Percentiles rank a stretch among this genome's conserved stretches.
phyloP scores from a whole-genome alignment of 2,888 invertebrate genomes.

The Escarpia spicata region DNA sequence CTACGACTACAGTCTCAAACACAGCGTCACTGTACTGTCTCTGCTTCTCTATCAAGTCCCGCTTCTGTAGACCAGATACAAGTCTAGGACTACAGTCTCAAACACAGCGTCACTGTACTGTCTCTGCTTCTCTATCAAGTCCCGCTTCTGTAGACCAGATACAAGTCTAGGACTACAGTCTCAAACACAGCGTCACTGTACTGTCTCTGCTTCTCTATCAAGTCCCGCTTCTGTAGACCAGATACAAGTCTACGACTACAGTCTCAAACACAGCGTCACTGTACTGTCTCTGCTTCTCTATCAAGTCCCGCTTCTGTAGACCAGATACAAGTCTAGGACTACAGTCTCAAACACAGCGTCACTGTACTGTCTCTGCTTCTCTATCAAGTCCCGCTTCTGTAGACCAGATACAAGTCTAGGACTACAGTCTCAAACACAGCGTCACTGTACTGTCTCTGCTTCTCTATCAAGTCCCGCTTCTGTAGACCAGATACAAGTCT shows the following conservation, averaged over 20 bases:
- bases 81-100: too few relatives aligned
- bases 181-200: background rate
- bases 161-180: too few relatives aligned
- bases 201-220: background rate
- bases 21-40: background rate
- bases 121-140: background rate
- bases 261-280: background rate
- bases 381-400: background rate
- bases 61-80: too few relatives aligned
- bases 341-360: background rate
- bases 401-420: too few relatives aligned
- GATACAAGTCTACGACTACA: too few relatives aligned
- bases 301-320: background rate
- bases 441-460: background rate
- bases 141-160: background rate
- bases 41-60: background rate
- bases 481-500: too few relatives aligned
- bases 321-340: too few relatives aligned
- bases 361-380: background rate
- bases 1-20: background rate
- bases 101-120: background rate
- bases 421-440: background rate
- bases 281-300: background rate
- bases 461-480: background rate
- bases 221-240: background rate